Evolutionary conservation across 2,113 vertebrate species (phyloP).

Genomic region (Siniperca chuatsi): DNA sequence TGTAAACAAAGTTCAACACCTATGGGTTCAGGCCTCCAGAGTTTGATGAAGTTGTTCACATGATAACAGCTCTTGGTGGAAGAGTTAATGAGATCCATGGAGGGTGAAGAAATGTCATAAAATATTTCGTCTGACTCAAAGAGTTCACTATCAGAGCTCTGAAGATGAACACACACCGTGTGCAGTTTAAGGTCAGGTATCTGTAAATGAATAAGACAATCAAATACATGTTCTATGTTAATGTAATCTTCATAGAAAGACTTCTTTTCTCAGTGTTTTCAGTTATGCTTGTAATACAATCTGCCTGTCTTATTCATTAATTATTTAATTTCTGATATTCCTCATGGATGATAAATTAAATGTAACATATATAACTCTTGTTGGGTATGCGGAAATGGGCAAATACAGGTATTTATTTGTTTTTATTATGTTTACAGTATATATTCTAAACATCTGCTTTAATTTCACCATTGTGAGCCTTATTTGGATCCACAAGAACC

Average conservation of each 20-base stretch:
- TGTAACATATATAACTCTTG: slow-evolving; percentile 22
- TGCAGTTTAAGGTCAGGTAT: too few relatives aligned
- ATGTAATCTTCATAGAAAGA: too few relatives aligned
- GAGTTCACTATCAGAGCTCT: neutral
- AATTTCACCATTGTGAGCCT: slow-evolving; percentile 26
- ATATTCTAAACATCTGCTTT: slow-evolving; percentile 21
- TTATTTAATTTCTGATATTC: neutral
- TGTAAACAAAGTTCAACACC: neutral
- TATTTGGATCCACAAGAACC: slow-evolving; percentile 17
- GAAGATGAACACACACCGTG: too few relatives aligned
- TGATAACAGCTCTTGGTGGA: neutral
- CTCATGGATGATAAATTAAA: slow-evolving; percentile 23
- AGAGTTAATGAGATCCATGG: slow-evolving; percentile 34
- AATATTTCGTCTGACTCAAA: neutral
- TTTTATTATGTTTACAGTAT: slow-evolving; percentile 10
- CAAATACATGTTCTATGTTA: too few relatives aligned
- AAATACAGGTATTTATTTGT: slow-evolving; percentile 27
- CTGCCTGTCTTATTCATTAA: neutral
- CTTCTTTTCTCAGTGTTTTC: too few relatives aligned
- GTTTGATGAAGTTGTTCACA: too few relatives aligned
- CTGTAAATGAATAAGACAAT: too few relatives aligned
- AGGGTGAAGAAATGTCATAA: slow-evolving; percentile 18
- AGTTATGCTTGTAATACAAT: too few relatives aligned
- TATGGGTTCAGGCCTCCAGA: neutral
- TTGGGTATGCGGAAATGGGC: slow-evolving; percentile 1